phyloP scores from a whole-genome alignment of 2,797 vertebrate genomes.

The Enteromius treurensis region DNA sequence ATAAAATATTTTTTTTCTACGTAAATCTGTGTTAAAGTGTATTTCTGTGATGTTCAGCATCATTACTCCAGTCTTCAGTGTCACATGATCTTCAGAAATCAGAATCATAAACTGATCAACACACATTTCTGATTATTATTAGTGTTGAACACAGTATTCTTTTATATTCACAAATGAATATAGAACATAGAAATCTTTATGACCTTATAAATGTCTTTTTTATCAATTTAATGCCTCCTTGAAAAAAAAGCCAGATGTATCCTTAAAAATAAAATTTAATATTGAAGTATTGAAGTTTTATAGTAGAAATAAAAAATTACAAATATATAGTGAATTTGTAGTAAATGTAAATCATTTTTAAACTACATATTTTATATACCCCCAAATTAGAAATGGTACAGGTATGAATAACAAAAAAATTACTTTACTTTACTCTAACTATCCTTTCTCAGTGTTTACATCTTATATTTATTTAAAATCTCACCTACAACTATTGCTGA shows the following conservation, averaged over 20 bases:
- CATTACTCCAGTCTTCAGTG: background rate
- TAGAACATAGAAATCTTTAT: background rate
- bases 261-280: too few relatives aligned
- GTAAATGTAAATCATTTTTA: background rate
- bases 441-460: background rate
- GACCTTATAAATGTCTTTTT: background rate
- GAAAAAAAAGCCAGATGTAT: background rate
- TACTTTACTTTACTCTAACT: too few relatives aligned
- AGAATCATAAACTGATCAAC: background rate
- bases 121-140: background rate
- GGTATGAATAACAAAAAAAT: background rate
- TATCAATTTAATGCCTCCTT: background rate
- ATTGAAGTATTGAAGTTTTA: too few relatives aligned
- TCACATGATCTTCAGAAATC: background rate
- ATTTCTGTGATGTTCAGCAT: background rate
- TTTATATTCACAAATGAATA: background rate
- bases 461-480: background rate
- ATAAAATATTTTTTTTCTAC: background rate
- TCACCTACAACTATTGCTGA: background rate
- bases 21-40: background rate
- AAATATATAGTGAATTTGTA: background rate
- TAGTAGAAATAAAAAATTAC: background rate
- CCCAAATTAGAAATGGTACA: background rate
- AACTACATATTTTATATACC: too few relatives aligned
- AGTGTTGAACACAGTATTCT: background rate